Conservation (phyloP, 2,888 invertebrate species). For the Nowickia ferox region DNA sequence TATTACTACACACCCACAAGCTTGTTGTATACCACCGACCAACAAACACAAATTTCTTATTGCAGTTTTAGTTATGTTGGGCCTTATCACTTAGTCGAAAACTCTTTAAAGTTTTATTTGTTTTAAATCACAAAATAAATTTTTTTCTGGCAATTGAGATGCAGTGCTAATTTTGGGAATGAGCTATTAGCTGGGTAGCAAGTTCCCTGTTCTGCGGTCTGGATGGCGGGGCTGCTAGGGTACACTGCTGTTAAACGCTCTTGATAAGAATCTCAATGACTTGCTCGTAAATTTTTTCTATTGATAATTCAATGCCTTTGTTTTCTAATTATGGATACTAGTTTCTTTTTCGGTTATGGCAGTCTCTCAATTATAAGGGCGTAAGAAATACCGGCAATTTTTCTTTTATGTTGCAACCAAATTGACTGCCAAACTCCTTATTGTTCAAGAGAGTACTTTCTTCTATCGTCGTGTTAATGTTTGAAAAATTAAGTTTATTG, state of each 20-base stretch:
- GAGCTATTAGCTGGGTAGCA: neutral
- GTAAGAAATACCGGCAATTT: conserved; percentile 58
- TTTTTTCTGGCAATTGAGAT: neutral
- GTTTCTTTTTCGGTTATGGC: conserved; percentile 13
- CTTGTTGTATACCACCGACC: conserved; percentile 3
- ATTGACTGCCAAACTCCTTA: neutral
- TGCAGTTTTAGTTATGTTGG: neutral
- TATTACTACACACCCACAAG: conserved; percentile 7
- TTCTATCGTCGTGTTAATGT: neutral
- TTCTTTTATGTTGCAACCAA: neutral
- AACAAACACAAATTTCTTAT: neutral
- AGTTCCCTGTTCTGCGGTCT: neutral
- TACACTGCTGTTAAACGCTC: conserved; percentile 4
- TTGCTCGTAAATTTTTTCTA: conserved; percentile 47
- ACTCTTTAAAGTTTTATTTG: too few relatives aligned
- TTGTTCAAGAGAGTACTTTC: neutral
- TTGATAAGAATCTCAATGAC: conserved; percentile 61
- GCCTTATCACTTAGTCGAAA: conserved; percentile 8
- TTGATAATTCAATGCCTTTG: conserved; percentile 29
- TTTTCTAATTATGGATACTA: conserved; percentile 28
- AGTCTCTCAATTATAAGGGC: conserved; percentile 45
- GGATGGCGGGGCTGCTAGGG: conserved; percentile 1
- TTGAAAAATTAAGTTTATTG: neutral
- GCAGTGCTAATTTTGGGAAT: neutral
- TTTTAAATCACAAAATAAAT: too few relatives aligned